phyloP scores from a whole-genome alignment of 2,888 invertebrate species.

The Mamestra brassicae region DNA sequence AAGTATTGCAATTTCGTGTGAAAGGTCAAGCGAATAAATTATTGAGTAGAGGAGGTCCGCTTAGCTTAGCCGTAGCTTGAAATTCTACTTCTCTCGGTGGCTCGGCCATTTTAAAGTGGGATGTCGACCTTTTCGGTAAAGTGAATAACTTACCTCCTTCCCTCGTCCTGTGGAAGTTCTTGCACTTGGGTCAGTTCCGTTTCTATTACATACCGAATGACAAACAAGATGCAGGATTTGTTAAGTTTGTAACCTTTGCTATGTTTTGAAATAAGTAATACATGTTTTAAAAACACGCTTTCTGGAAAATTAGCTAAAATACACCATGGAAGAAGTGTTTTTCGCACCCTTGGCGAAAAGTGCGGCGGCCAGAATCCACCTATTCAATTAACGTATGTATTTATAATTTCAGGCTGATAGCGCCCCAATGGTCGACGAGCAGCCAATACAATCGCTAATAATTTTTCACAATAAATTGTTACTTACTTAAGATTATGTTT shows the following conservation, averaged over 20 bases:
- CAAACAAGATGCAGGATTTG: background rate
- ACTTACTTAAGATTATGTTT: too few relatives aligned
- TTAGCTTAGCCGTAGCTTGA: background rate
- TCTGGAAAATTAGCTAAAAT: too few relatives aligned
- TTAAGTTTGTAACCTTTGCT: background rate
- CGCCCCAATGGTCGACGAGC: too few relatives aligned
- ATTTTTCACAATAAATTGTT: too few relatives aligned
- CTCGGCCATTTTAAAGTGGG: conserved; percentile 5
- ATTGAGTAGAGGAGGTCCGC: conserved; percentile 15
- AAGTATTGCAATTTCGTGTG: conserved; percentile 20
- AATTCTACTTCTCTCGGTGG: background rate
- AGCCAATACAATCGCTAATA: too few relatives aligned
- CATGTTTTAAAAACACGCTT: too few relatives aligned
- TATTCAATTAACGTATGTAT: too few relatives aligned
- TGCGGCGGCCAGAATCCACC: too few relatives aligned
- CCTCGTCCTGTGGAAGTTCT: background rate
- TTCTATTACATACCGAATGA: conserved; percentile 10
- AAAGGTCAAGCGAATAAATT: conserved; percentile 21
- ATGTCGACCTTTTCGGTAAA: conserved; percentile 2
- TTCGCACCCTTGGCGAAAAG: too few relatives aligned
- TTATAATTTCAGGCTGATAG: too few relatives aligned
- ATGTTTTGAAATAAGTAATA: background rate
- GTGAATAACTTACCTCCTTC: background rate
- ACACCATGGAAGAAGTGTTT: too few relatives aligned
- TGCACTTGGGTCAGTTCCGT: background rate